Base-by-base conservation (phyloP, 2,888 invertebrate genomes). In the Coelopa pilipes region DNA sequence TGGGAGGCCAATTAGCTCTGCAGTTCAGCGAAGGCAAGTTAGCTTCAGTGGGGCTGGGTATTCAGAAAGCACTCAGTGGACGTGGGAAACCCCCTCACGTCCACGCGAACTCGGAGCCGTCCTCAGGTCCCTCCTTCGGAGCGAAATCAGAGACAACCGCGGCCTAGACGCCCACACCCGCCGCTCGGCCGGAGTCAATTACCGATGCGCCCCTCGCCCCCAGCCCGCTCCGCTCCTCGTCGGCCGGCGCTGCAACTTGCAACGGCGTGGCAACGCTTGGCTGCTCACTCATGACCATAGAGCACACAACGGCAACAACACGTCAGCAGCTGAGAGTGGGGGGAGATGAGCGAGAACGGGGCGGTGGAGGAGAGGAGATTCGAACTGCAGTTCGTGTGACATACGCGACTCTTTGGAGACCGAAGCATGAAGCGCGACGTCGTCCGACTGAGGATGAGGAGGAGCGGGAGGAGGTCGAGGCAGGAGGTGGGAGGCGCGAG, bases 201-300 rank as follows among this genome's bases (percentile, higher is more conserved):
- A 60, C 70, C 49, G 49, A 69, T 53, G 67, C 19, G 53, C 53
- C 13, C 21, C 45, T 12, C 34, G 15, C 15, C 12, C 46, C 9
- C 63, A n/a, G 66, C 12, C 11, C 10, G 21, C 17, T 47, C 45
- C 3, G 34, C 2, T 34, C 34, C 34, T 34, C 34, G 34, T 34
- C 34, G 7, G 34, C 4, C 34, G 34, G 7, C 5, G 53, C 34
- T 17, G 71, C 13, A 69, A 19, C 63, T 10, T n/a, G n/a, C n/a
- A n/a, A n/a, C n/a, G n/a, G n/a, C n/a, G 13, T 65, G 50, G 74
- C 47, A 73, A 70, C 77, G 78, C 76, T 76, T 79, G 77, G 76
- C 59, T 75, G 75, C 76, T 77, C 79, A 77, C 72, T 75, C 76
- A 79, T 79, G 77, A 78, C 79, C 76, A 76, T 75, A 76, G 63